A percentile compares a stretch with the other conserved stretches of the same genome.
These are phyloP conservation scores for Papilio gigon DNA, from an alignment of 2,888 invertebrate species.

Conservation along the genomic window DNA sequence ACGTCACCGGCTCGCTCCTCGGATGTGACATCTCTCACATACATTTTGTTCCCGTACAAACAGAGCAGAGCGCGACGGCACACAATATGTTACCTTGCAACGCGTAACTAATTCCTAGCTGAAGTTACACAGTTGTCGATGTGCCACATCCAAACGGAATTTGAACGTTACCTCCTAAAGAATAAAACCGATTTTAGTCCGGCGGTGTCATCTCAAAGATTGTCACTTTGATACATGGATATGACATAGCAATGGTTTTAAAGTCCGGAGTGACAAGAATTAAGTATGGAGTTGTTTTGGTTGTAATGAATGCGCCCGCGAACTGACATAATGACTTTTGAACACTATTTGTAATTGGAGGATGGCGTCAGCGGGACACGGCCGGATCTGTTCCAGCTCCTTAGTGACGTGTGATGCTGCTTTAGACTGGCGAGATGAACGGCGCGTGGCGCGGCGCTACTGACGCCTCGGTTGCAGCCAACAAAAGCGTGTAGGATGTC, in stretches of 20 bases:
- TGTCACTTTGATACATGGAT: conserved; percentile 56
- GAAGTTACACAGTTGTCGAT: conserved; percentile 42
- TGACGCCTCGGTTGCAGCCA: conserved; percentile 7
- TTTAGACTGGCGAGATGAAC: conserved; percentile 39
- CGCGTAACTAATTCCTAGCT: conserved; percentile 47
- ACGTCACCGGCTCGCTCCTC: background rate
- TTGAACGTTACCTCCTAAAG: background rate
- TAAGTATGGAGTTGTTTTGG: conserved; percentile 58
- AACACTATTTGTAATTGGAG: conserved; percentile 60
- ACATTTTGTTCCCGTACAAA: conserved; percentile 46
- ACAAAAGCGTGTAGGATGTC: too few relatives aligned
- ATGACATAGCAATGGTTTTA: conserved; percentile 65
- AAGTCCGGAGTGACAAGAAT: conserved; percentile 68
- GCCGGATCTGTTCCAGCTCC: conserved; percentile 44
- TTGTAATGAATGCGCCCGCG: conserved; percentile 65
- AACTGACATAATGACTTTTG: conserved; percentile 71
- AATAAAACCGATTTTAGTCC: conserved; percentile 44
- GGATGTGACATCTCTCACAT: conserved; percentile 34
- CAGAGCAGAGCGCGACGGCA: conserved; percentile 47
- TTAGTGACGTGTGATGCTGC: conserved; percentile 45
- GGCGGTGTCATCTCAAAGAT: conserved; percentile 20
- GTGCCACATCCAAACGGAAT: background rate
- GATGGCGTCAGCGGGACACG: conserved; percentile 46
- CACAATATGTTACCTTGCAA: conserved; percentile 67
- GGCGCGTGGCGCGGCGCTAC: background rate